Conservation (phyloP, 2,888 invertebrate species). For the Exephanes ischioxanthus region DNA sequence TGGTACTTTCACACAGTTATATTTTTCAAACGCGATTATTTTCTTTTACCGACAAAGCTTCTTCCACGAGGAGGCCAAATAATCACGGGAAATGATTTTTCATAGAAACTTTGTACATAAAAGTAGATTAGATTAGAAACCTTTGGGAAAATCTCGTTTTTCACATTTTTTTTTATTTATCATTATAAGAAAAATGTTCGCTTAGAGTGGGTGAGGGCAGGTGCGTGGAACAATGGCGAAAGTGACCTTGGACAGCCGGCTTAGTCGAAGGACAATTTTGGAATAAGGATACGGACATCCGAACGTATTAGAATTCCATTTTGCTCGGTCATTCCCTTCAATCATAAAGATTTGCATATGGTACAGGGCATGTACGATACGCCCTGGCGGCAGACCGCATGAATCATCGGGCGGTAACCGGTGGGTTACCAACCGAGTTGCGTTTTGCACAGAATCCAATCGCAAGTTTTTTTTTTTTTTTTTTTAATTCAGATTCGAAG, state of each 20-base stretch:
- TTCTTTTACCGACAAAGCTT: no score
- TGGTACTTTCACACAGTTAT: no score
- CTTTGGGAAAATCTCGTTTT: no score
- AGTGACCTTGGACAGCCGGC: neutral
- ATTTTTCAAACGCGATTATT: no score
- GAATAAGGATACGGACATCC: neutral
- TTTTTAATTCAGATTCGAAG: neutral
- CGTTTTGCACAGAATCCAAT: constrained; percentile 16
- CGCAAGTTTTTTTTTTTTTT: no score
- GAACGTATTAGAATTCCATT: constrained; percentile 9
- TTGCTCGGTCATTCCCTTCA: constrained; percentile 36
- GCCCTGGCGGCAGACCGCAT: neutral
- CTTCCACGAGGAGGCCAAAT: no score
- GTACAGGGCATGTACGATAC: neutral
- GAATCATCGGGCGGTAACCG: neutral
- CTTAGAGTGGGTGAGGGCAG: neutral
- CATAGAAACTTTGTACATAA: no score
- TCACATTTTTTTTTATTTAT: no score
- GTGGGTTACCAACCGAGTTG: constrained; percentile 12
- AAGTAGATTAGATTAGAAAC: no score
- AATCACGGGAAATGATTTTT: no score
- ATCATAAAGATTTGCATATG: neutral
- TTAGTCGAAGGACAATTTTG: constrained; percentile 3
- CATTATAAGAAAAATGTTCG: no score
- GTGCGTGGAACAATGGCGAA: neutral